Base-by-base conservation (phyloP, 2,888 invertebrate genomes). In the Drosophila dives region DNA sequence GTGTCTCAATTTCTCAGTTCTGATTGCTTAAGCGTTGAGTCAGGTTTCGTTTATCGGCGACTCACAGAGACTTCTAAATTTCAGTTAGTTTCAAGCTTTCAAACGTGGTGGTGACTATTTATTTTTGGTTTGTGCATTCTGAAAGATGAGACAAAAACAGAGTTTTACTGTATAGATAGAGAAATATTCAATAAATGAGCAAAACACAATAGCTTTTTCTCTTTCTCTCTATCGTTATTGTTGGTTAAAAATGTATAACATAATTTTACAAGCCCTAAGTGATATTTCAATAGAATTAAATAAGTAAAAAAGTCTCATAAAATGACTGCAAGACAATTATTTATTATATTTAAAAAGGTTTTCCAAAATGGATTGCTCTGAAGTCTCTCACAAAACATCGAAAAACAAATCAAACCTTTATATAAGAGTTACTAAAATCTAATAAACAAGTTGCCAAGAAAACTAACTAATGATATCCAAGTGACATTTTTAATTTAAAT, bases 81-180 rank as follows among this genome's bases (percentile, higher is more conserved):
- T 88, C 67, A 86, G 86, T 86, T 68, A 65, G 62, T 34, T 75
- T 45, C 75, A 40, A 53, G 53, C 29, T 29, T 29, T 29, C 29
- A 64, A 76, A 71, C 80, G 80, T 72, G 67, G 56, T 69, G 64
- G 58, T 72, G 76, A 64, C 72, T 53, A 76, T 86, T 84, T 62
- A 53, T 26, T 1, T 45, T 55, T 40, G 34, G 23, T 29, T 20
- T 34, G 64, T 53, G 36, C 61, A 15, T 38, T 45, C 56, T 23
- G 10, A 15, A 38, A 34, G 20, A 54, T 23, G 10, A 17, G 29
- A 29, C 56, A 32, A n/a, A 12, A 15, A 17, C 12, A 23, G 11
- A 15, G 45, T 33, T 3, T 0, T 32, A n/a, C 36, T 7, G 15
- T 40, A 8, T 1, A 38, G 5, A 3, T 17, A 6, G 26, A 29